A percentile compares a stretch with the other conserved stretches of the same genome.
Evolutionary conservation across 2,113 vertebrate genomes (phyloP).

Genomic region (Antennarius striatus): DNA sequence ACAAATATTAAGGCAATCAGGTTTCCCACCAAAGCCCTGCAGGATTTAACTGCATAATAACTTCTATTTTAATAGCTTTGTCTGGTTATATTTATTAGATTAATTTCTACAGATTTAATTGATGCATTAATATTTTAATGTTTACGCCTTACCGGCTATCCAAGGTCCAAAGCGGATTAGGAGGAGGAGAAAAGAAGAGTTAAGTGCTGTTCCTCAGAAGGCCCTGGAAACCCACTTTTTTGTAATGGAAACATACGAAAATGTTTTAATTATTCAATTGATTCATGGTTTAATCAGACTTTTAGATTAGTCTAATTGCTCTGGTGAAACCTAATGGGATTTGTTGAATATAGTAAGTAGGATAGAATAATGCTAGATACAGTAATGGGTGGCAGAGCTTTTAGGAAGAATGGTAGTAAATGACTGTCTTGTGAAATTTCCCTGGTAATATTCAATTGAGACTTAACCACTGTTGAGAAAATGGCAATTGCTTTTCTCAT

Average conservation of each 20-base stretch:
- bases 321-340: constrained; percentile 42
- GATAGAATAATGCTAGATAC: constrained; percentile 12
- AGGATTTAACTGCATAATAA: constrained; percentile 72
- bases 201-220: constrained; percentile 41
- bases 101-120: constrained; percentile 75
- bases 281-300: constrained; percentile 57
- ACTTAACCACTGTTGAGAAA: not conserved
- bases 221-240: constrained; percentile 36
- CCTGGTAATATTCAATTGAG: not conserved
- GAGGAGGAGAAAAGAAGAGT: not conserved
- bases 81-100: constrained; percentile 75
- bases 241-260: constrained; percentile 42
- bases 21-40: constrained; percentile 40
- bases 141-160: constrained; percentile 55
- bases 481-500: not conserved
- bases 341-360: constrained; percentile 36
- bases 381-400: not conserved
- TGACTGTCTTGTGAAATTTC: constrained; percentile 6
- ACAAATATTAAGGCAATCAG: constrained; percentile 29
- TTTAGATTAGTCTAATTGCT: constrained; percentile 62
- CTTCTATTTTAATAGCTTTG: constrained; percentile 66
- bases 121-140: constrained; percentile 79
- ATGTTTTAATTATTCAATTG: constrained; percentile 65
- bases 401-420: constrained; percentile 1
- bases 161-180: constrained; percentile 25